These are phyloP conservation scores for Sphaerodactylus townsendi DNA, from an alignment of 2,113 vertebrate species.

Conservation along the genomic window DNA sequence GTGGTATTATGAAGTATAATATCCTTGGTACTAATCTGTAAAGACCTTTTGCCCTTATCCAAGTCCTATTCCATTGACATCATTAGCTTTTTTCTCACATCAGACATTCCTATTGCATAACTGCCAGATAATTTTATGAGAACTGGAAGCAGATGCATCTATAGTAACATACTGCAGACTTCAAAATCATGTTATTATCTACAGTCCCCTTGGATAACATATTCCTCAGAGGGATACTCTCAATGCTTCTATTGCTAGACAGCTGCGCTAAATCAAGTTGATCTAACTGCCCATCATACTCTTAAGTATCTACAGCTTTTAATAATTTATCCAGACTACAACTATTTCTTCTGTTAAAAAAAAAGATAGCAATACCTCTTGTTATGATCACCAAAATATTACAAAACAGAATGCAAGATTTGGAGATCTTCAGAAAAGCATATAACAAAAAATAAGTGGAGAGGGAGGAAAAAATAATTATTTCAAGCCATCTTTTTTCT, in stretches of 20 bases:
- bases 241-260: constrained; percentile 27
- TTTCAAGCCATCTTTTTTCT: no score
- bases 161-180: not conserved
- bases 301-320: constrained; percentile 6
- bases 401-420: no score
- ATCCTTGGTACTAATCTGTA: not conserved
- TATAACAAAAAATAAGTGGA: no score
- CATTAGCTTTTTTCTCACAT: not conserved
- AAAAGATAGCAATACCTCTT: no score
- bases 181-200: constrained; percentile 24
- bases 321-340: not conserved
- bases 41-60: not conserved
- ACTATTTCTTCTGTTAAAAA: not conserved
- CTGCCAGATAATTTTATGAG: not conserved
- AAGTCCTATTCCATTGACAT: not conserved
- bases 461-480: no score
- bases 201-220: not conserved
- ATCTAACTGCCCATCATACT: constrained; percentile 1
- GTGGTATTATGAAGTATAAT: not conserved
- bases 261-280: constrained; percentile 42
- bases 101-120: constrained; percentile 3
- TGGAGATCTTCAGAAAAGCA: no score
- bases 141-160: not conserved
- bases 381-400: no score
- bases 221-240: constrained; percentile 22